Evolutionary conservation across 2,797 vertebrate genomes (phyloP).

Genomic region (Leuciscus waleckii): DNA sequence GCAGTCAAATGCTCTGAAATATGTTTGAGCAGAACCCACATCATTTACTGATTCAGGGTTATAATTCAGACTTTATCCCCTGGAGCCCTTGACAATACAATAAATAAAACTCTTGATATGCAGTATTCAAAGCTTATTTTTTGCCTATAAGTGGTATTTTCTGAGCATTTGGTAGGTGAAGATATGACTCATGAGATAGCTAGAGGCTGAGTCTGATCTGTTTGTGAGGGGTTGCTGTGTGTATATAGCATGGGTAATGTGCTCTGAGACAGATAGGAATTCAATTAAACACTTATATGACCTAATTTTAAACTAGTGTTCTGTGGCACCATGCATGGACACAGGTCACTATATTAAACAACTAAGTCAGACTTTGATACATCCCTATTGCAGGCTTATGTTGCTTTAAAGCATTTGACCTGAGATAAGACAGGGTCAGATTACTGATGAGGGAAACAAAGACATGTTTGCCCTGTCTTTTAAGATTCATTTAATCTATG

Average conservation of each 20-base stretch:
- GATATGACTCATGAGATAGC: conserved; percentile 49
- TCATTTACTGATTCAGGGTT: conserved; percentile 54
- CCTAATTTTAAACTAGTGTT: conserved; percentile 51
- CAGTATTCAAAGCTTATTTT: conserved; percentile 38
- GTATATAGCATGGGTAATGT: not conserved
- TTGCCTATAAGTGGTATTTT: conserved; percentile 38
- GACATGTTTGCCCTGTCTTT: not conserved
- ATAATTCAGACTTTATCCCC: conserved; percentile 47
- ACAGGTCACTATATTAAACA: conserved; percentile 35
- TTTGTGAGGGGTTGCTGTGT: conserved; percentile 14
- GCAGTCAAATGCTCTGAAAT: conserved; percentile 38
- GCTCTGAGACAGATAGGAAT: conserved; percentile 24
- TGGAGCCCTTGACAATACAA: conserved; percentile 35
- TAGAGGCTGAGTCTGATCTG: conserved; percentile 35
- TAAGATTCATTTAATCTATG: not conserved
- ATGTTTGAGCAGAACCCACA: conserved; percentile 49
- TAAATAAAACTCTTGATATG: conserved; percentile 34
- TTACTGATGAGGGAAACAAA: not conserved
- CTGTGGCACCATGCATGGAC: conserved; percentile 10
- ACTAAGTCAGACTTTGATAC: not conserved
- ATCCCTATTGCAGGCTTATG: not conserved
- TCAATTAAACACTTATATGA: conserved; percentile 55
- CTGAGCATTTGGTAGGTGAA: conserved; percentile 40
- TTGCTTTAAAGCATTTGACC: conserved; percentile 23
- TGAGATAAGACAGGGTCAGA: conserved; percentile 5